Evolutionary conservation across 2,113 vertebrate genomes (phyloP), one percentile per base, ranked within the genome.

Genomic region (Calidris pygmaea): DNA sequence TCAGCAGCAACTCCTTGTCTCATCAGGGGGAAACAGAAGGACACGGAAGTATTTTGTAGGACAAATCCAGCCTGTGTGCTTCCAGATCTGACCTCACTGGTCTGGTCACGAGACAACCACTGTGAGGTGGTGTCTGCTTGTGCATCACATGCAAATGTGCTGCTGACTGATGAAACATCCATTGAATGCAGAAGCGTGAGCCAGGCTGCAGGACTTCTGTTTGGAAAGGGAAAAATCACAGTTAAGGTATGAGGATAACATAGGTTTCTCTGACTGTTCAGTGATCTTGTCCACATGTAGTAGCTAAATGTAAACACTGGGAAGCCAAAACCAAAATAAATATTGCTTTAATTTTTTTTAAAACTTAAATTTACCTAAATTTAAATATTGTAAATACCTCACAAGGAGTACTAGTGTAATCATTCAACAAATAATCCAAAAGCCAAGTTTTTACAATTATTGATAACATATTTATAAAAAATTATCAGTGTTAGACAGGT

Each of bases 71-170:
- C 7, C 43, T 37, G 13, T 3, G 1, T 67, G 21, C 24, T 52
- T 77, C 71, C 34, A 34, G 27, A 8, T 9, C 34, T 52, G 35
- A 52, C 21, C 41, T 52, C 2, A 0, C 23, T 32, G 24, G 1
- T 43, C 10, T 21, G 35, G 13, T 45, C 16, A 11, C 12, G 21
- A 14, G 11, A 34, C 1, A 12, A 60, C 20, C 18, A 6, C 14
- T 27, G 26, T 8, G 15, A 35, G 29, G 9, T 16, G n/a, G 30
- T 39, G 45, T 5, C 16, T 59, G 45, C n/a, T 71, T n/a, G 62
- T 71, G 39, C 20, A 27, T 53, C n/a, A 22, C 11, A 6, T 0
- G 1, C 29, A 34, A 7, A 47, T 0, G 3, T 21, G 27, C 29
- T 83, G 50, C 48, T 83, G 32, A 21, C 24, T 37, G 56, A 17